Base-by-base conservation (phyloP, 2,113 vertebrate genomes). In the Grammatotria lemairii region DNA sequence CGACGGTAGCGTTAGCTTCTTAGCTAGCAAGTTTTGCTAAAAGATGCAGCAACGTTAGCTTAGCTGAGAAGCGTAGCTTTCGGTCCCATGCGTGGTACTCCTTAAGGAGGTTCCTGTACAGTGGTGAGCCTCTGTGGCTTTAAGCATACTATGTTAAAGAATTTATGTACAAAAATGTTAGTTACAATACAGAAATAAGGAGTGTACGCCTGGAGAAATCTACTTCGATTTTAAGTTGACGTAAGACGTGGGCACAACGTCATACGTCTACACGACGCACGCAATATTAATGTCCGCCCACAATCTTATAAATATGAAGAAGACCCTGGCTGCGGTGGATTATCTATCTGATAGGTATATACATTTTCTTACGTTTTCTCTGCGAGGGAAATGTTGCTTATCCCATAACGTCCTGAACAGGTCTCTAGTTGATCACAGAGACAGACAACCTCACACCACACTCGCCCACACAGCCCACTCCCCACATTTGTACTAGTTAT, bases 191-290 rank as follows among this genome's bases (percentile, higher is more conserved):
- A 95, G 85, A 95, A 94, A 95, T 91, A 93, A 86, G 90, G 92
- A 95, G 90, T 90, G 90, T 92, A 94, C 94, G 95, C 93, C 94
- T 95, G 89, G 90, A 91, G 93, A 96, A 93, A 95, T 93, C 92
- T 90, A 95, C 95, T 96, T 95, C 93, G 94, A 92, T 95, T 95
- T 94, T 92, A 93, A 95, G 91, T 94, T 94, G 92, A 95, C 95
- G 96, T 94, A 93, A 88, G 93, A 95, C 93, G 95, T 93, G 9
- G 13, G 63, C 53, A 17, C 11, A 8, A 90, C 95, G 95, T 95
- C 91, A 91, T 58, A 91, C 95, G 95, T 91, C 33, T 35, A 54
- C 42, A 31, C 70, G 28, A 87, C 84, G 63, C 7, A 93, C 90
- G 93, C 84, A 63, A 53, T 7, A 60, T 80, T 57, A 47, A 80